Base-by-base conservation (phyloP, 2,888 invertebrate species). In the Zaprionus lineosus region DNA sequence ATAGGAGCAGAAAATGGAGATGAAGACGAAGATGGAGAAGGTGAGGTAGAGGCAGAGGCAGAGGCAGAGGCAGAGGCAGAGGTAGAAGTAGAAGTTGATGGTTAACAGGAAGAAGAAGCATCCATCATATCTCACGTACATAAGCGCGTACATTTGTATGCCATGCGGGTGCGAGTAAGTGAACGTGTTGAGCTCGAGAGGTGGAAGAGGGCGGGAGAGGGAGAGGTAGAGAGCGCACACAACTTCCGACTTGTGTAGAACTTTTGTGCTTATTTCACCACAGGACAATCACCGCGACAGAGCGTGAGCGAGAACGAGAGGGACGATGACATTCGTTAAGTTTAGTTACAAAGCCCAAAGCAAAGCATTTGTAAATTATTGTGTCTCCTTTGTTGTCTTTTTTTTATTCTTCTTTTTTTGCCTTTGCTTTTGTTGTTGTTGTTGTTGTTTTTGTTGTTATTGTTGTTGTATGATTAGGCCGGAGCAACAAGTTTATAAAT, bases 401-500 rank as follows among this genome's bases (percentile, higher is more conserved):
- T 7, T 36, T n/a, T 52, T 36, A 3, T 28, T 36, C 19, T 33
- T 43, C 3, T 36, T 26, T 5, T 28, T 41, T 15, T 33, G n/a
- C n/a, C n/a, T n/a, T n/a, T n/a, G n/a, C n/a, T n/a, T n/a, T n/a
- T n/a, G n/a, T n/a, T 36, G 14, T 52, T 36, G 3, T 28, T 36
- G 24, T 33, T 43, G 6, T 36, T 26, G 8, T 28, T 41, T 15
- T 33, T 33, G 40, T 41, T 44, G 11, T 24, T 16, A 14, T n/a
- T n/a, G 6, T 28, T 21, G 26, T n/a, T 26, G 19, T 31, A 18
- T 50, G 48, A 19, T 40, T 43, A 41, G 43, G 43, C 15, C 39
- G 21, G 11, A 65, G 77, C 77, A 74, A 74, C 74, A 77, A 74
- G 74, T 74, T 74, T 59, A 50, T 62, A 50, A 26, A 56, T 37